Evolutionary conservation across 2,888 invertebrate genomes (phyloP).

Genomic region (Drosophila villosipedis): DNA sequence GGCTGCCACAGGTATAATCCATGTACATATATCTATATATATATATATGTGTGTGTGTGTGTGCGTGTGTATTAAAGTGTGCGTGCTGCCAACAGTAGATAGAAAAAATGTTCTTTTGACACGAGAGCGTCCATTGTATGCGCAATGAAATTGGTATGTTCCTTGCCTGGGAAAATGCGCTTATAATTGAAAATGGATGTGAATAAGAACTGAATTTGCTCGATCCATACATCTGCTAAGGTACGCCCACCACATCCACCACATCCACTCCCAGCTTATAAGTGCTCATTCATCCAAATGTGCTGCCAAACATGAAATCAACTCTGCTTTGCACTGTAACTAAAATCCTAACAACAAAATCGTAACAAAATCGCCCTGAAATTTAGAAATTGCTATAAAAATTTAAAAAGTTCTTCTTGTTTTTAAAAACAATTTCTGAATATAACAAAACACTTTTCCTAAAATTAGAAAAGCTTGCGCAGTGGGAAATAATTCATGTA

Average conservation of each 20-base stretch:
- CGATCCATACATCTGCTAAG: slow-evolving; percentile 32
- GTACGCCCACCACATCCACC: slow-evolving; percentile 28
- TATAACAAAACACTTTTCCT: not conserved
- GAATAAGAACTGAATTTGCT: slow-evolving; percentile 31
- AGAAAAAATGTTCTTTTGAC: slow-evolving; percentile 80
- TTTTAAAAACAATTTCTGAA: not conserved
- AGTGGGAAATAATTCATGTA: not conserved
- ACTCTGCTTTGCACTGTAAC: not conserved
- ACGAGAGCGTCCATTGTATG: slow-evolving; percentile 79
- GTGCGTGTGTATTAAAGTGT: slow-evolving; percentile 31
- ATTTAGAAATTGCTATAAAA: too few relatives aligned
- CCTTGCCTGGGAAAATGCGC: slow-evolving; percentile 32
- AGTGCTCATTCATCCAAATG: not conserved
- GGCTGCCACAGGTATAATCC: slow-evolving; percentile 25
- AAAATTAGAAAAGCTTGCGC: not conserved
- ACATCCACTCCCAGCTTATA: not conserved
- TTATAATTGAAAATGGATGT: slow-evolving; percentile 41
- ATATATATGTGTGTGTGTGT: not conserved
- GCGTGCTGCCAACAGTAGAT: slow-evolving; percentile 54
- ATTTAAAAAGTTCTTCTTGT: not conserved
- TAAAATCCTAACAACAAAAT: not conserved
- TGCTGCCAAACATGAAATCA: not conserved
- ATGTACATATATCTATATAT: slow-evolving; percentile 7
- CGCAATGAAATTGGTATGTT: slow-evolving; percentile 82
- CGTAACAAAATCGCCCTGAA: too few relatives aligned